Percentiles rank a stretch among this genome's conserved stretches.
Evolutionary conservation across 2,797 vertebrate species (phyloP).

Genomic region (Trachops cirrhosus): DNA sequence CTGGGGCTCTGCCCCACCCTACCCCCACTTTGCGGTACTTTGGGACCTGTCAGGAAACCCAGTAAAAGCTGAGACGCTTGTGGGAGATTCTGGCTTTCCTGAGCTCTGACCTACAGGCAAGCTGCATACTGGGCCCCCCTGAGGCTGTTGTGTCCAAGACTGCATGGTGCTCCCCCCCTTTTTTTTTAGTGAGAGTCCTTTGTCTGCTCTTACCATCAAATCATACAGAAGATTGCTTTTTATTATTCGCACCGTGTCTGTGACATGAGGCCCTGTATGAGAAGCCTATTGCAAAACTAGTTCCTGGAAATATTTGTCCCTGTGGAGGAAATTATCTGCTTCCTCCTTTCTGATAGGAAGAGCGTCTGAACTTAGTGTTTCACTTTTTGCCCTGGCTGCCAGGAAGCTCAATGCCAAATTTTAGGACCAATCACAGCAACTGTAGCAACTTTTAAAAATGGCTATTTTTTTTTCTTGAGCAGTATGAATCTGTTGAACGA

Average conservation of each 20-base stretch:
- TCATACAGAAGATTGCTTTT: neutral
- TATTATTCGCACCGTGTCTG: neutral
- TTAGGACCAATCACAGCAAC: neutral
- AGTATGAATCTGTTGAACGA: neutral
- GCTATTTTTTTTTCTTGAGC: neutral
- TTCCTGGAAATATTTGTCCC: slow-evolving; percentile 62
- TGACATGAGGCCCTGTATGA: neutral
- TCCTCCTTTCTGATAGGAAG: slow-evolving; percentile 56
- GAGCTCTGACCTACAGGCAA: neutral
- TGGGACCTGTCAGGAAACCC: neutral
- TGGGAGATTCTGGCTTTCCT: neutral
- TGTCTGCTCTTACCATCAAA: neutral
- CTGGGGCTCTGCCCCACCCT: neutral
- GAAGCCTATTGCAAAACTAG: slow-evolving; percentile 52
- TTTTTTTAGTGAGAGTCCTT: neutral
- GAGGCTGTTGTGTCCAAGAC: neutral
- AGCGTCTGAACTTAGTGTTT: slow-evolving; percentile 26
- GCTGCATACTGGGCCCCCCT: neutral
- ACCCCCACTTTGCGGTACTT: neutral
- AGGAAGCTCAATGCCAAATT: slow-evolving; percentile 54
- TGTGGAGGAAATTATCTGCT: slow-evolving; percentile 22
- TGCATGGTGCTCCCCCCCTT: neutral
- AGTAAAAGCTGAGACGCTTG: neutral
- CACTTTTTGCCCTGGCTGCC: slow-evolving; percentile 45
- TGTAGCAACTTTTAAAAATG: neutral